Evolutionary conservation across 2,113 vertebrate genomes (phyloP).

Genomic region (Zosterops borbonicus): DNA sequence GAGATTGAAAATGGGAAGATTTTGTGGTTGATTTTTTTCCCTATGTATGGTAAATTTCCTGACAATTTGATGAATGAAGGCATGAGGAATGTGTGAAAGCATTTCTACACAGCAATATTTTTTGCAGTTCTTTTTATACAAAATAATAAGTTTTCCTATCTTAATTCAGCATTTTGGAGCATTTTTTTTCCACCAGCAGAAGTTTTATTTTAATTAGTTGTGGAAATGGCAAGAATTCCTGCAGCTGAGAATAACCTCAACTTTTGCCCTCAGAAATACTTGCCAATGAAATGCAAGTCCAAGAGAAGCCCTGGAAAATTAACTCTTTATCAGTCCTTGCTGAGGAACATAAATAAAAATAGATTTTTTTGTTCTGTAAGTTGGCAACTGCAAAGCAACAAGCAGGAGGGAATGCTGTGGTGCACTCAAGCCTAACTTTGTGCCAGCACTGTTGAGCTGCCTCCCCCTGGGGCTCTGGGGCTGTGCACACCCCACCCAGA

Average conservation of each 20-base stretch:
- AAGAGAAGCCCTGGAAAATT: background rate
- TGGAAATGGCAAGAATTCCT: background rate
- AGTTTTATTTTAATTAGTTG: background rate
- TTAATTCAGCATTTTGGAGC: background rate
- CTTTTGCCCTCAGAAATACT: background rate
- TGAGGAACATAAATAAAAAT: background rate
- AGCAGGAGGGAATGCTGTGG: background rate
- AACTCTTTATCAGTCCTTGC: background rate
- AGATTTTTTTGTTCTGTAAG: background rate
- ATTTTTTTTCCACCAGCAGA: background rate
- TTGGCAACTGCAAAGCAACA: background rate
- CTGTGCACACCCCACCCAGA: background rate
- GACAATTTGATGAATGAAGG: background rate
- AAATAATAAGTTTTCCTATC: background rate
- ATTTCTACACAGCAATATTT: background rate
- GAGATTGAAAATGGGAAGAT: background rate
- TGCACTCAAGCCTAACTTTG: accelerated
- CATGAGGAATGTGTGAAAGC: background rate
- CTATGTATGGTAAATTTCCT: background rate
- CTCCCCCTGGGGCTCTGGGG: background rate
- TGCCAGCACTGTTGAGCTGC: background rate
- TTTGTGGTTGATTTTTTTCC: accelerated
- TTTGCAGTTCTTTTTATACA: background rate
- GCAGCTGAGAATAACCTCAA: background rate
- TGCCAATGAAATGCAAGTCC: background rate